Conservation (phyloP, 35 echinoderm and acorn worm genomes). For the Heliocidaris erythrogramma region DNA sequence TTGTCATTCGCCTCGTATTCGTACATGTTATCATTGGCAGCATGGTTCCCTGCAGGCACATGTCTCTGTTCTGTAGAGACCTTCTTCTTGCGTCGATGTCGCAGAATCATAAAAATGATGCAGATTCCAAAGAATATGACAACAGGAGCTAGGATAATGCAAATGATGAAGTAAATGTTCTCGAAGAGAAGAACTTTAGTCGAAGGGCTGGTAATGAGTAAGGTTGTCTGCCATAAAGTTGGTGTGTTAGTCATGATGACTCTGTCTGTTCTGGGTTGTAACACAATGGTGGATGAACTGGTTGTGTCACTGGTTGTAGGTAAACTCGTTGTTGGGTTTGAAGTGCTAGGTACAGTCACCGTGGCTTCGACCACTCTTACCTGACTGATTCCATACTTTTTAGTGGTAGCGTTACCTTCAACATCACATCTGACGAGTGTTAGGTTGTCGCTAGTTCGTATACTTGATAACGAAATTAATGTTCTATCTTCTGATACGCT, state of each 20-base stretch:
- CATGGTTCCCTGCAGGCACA: not conserved
- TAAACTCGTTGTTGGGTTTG: not conserved
- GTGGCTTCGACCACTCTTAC: not conserved
- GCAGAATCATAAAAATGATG: not conserved
- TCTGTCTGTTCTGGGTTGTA: not conserved
- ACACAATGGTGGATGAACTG: not conserved
- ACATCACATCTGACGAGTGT: not conserved
- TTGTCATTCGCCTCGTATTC: not conserved
- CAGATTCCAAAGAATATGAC: not conserved
- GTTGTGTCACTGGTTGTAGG: not conserved
- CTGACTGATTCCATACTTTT: constrained; percentile 5
- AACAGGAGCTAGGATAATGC: not conserved
- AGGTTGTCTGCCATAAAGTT: not conserved
- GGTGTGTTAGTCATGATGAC: not conserved
- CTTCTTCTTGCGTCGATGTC: constrained; percentile 4
- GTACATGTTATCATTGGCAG: not conserved
- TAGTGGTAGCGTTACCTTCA: not conserved
- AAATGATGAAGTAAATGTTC: not conserved
- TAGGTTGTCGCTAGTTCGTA: not conserved
- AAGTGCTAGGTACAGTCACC: not conserved
- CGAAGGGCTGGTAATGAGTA: not conserved
- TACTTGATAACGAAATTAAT: not conserved
- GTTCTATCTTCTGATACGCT: not conserved
- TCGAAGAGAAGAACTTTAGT: not conserved
- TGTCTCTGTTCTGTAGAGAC: not conserved